A percentile compares a stretch with the other conserved stretches of the same genome.
These are phyloP conservation scores for Dasypus novemcinctus DNA, from an alignment of 2,113 vertebrate genomes.

Conservation along the genomic window DNA sequence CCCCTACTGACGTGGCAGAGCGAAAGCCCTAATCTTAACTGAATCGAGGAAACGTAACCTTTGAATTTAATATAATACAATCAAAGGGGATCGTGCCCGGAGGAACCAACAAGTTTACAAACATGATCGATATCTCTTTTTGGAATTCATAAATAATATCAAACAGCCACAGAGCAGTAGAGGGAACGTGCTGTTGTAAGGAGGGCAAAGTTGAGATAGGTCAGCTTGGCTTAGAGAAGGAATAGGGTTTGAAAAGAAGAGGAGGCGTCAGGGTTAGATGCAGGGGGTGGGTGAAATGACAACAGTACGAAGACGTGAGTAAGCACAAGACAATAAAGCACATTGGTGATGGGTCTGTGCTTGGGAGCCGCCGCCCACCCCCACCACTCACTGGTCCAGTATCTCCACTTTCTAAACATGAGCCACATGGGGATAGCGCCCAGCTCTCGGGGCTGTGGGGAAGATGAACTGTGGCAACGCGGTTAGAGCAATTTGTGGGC, in stretches of 20 bases:
- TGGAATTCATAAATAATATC: too few species aligned
- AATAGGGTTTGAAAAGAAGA: not conserved
- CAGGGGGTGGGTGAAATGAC: too few species aligned
- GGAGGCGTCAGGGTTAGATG: accelerated
- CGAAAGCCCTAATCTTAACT: too few species aligned
- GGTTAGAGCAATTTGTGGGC: not conserved
- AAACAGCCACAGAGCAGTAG: not conserved
- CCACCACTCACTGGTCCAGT: not conserved
- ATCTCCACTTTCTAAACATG: not conserved
- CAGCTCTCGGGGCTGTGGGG: not conserved
- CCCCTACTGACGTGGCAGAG: too few species aligned
- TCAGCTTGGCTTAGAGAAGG: not conserved
- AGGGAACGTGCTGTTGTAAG: not conserved
- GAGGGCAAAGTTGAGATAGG: not conserved
- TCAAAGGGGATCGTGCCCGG: too few species aligned
- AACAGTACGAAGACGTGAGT: accelerated
- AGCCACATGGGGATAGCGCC: not conserved
- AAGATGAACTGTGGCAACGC: accelerated
- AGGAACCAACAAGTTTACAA: too few species aligned
- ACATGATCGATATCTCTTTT: too few species aligned
- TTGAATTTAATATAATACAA: too few species aligned
- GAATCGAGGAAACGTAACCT: too few species aligned
- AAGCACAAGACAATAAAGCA: not conserved
- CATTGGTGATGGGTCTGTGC: accelerated
- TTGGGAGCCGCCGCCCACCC: too few species aligned